phyloP scores from a whole-genome alignment of 2,113 vertebrate genomes.

The Ammodytes dubius region DNA sequence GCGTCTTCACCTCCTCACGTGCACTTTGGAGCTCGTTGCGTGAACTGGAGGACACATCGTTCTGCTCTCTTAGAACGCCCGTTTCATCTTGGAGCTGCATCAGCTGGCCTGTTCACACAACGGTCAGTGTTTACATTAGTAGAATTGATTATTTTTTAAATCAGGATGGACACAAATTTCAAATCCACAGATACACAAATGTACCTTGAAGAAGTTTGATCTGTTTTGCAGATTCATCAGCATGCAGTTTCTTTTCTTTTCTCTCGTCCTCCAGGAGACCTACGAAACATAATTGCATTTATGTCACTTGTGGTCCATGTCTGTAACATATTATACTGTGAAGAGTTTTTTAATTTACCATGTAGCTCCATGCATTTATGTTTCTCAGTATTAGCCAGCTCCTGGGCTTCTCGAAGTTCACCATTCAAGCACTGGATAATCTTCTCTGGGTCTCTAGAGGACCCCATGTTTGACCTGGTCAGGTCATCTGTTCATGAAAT shows the following conservation, averaged over 20 bases:
- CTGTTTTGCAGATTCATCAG: slow-evolving; percentile 93
- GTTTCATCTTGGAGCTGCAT: slow-evolving; percentile 90
- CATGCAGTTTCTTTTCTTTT: slow-evolving; percentile 89
- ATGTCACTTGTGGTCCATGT: neutral
- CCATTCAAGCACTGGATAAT: slow-evolving; percentile 92
- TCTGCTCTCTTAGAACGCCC: slow-evolving; percentile 88
- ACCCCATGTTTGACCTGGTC: slow-evolving; percentile 89
- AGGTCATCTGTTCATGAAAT: slow-evolving; percentile 88
- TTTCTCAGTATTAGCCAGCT: slow-evolving; percentile 91
- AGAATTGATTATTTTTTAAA: neutral
- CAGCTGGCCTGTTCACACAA: slow-evolving; percentile 78
- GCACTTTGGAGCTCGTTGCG: slow-evolving; percentile 87
- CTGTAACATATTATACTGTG: neutral
- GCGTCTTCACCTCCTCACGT: slow-evolving; percentile 90
- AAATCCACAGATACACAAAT: slow-evolving; percentile 12
- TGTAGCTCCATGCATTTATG: slow-evolving; percentile 95
- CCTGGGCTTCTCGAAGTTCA: slow-evolving; percentile 92
- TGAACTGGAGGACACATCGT: slow-evolving; percentile 87
- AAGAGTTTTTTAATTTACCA: slow-evolving; percentile 83
- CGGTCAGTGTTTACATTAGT: neutral
- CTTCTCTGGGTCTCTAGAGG: slow-evolving; percentile 90
- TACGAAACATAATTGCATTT: slow-evolving; percentile 59
- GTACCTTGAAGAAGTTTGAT: slow-evolving; percentile 93
- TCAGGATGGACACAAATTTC: neutral
- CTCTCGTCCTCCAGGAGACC: slow-evolving; percentile 93